A percentile compares a stretch with the other conserved stretches of the same genome.
These are phyloP conservation scores for Siphamia tubifer DNA, from an alignment of 2,113 vertebrate genomes.

Conservation along the genomic window DNA sequence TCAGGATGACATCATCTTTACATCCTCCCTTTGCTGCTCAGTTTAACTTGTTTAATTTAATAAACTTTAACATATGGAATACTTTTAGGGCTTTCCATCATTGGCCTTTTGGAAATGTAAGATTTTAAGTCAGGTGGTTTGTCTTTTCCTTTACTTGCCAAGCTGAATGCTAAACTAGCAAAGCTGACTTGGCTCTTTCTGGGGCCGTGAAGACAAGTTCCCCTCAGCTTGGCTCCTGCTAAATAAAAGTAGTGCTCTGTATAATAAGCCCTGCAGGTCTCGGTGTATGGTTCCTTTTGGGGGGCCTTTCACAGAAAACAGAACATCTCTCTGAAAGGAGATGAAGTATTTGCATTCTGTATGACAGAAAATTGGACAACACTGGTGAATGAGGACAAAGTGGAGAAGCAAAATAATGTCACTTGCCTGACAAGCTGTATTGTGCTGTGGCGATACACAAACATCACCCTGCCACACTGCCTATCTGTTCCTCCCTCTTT, in stretches of 20 bases:
- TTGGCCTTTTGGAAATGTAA: background rate
- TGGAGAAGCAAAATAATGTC: conserved; percentile 30
- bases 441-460: conserved; percentile 43
- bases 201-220: conserved; percentile 14
- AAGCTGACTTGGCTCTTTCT: conserved; percentile 1
- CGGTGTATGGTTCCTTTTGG: conserved; percentile 51
- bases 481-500: conserved; percentile 5
- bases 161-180: conserved; percentile 8
- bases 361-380: conserved; percentile 41
- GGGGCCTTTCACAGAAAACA: conserved; percentile 36
- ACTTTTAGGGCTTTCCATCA: too few species aligned
- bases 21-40: background rate
- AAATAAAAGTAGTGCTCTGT: conserved; percentile 45
- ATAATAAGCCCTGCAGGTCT: conserved; percentile 44
- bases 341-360: conserved; percentile 29
- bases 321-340: conserved; percentile 22
- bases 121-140: background rate
- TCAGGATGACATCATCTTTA: background rate
- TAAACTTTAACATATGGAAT: too few species aligned
- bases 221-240: conserved; percentile 20
- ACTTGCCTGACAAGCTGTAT: conserved; percentile 47
- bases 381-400: conserved; percentile 42
- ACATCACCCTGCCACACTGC: conserved; percentile 26
- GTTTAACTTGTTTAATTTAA: too few species aligned
- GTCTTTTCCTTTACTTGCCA: conserved; percentile 12